Percentiles rank a stretch among this genome's conserved stretches.
These are phyloP conservation scores for Phengaris alcon DNA, from an alignment of 2,888 invertebrate genomes.

Conservation along the genomic window DNA sequence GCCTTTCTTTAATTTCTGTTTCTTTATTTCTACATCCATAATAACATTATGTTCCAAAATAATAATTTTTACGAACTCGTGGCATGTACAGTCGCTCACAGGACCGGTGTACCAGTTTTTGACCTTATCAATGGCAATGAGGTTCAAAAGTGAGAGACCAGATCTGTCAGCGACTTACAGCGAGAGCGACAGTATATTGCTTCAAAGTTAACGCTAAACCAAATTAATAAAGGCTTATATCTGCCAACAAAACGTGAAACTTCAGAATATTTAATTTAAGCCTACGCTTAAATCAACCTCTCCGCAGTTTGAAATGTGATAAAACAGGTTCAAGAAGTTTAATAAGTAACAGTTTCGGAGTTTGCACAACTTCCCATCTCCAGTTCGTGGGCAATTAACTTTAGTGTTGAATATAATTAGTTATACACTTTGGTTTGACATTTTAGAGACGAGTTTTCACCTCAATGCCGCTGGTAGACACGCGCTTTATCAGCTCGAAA, in stretches of 20 bases:
- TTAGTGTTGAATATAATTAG: slow-evolving; percentile 40
- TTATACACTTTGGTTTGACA: slow-evolving; percentile 36
- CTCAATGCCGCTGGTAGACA: too few relatives aligned
- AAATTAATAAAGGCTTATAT: slow-evolving; percentile 17
- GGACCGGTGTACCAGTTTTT: too few relatives aligned
- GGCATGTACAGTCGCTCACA: neutral
- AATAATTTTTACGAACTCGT: neutral
- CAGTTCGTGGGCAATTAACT: slow-evolving; percentile 55
- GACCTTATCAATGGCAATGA: too few relatives aligned
- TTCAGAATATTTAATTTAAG: slow-evolving; percentile 25
- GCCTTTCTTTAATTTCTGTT: too few relatives aligned
- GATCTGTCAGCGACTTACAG: too few relatives aligned
- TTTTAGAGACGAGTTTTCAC: slow-evolving; percentile 2
- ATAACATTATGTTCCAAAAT: too few relatives aligned
- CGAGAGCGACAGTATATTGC: neutral
- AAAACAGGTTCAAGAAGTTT: slow-evolving; percentile 66
- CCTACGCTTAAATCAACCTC: slow-evolving; percentile 47
- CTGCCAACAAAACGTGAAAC: slow-evolving; percentile 20
- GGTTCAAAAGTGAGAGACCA: too few relatives aligned
- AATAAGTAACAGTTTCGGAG: slow-evolving; percentile 59
- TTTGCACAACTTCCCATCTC: slow-evolving; percentile 44
- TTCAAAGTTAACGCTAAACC: slow-evolving; percentile 1
- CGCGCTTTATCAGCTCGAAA: too few relatives aligned
- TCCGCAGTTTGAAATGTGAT: slow-evolving; percentile 54
- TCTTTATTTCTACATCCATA: too few relatives aligned